A percentile compares a stretch with the other conserved stretches of the same genome.
These are phyloP conservation scores for Heliopora coerulea DNA, from an alignment of 92 coral and sea anemone genomes.

Conservation along the genomic window DNA sequence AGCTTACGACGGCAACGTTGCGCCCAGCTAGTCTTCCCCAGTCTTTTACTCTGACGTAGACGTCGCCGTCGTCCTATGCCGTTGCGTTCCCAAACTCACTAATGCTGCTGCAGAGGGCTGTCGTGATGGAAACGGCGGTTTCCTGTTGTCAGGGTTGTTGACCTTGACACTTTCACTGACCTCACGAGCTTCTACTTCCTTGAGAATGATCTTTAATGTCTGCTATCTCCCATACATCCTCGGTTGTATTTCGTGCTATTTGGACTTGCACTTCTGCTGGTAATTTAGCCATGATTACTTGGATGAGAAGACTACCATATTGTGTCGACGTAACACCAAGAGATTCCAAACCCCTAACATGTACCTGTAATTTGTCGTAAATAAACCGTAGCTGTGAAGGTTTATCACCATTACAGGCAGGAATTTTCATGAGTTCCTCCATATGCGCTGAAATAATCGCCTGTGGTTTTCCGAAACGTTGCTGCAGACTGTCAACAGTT, in stretches of 20 bases:
- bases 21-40: too few relatives aligned
- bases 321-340: conserved; percentile 37
- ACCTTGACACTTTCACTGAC: conserved; percentile 39
- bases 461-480: background rate
- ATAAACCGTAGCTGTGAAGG: conserved; percentile 47
- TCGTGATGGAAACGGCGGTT: background rate
- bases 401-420: conserved; percentile 28
- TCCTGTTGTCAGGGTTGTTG: background rate
- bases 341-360: conserved; percentile 44
- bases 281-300: conserved; percentile 51
- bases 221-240: conserved; percentile 53
- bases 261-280: conserved; percentile 52
- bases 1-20: too few relatives aligned
- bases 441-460: conserved; percentile 11
- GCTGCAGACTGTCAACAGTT: background rate
- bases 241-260: conserved; percentile 44
- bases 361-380: conserved; percentile 45
- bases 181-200: conserved; percentile 60
- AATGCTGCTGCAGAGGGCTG: conserved; percentile 37
- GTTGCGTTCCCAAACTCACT: too few relatives aligned
- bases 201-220: conserved; percentile 45
- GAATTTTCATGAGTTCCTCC: conserved; percentile 52
- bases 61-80: too few relatives aligned
- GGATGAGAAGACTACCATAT: conserved; percentile 51
- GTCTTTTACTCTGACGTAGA: too few relatives aligned